Conservation (phyloP, 2,113 vertebrate genomes). For the Atlantisia rogersi region DNA sequence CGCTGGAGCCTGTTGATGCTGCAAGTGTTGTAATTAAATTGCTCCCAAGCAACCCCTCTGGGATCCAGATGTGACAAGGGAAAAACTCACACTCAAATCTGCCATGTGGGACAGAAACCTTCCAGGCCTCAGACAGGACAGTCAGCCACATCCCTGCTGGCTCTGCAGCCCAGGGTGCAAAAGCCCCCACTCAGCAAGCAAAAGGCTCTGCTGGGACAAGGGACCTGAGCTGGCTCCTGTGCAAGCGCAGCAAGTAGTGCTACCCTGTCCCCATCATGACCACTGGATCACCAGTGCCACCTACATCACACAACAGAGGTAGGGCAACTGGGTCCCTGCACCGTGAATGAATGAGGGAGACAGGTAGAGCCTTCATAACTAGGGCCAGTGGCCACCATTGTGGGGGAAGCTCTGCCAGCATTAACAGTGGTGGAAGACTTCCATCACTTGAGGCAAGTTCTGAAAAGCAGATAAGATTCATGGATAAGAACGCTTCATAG, state of each 20-base stretch:
- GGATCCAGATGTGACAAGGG: not conserved
- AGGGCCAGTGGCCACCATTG: fast-evolving
- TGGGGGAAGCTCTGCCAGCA: not conserved
- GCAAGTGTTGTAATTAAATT: not conserved
- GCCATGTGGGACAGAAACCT: not conserved
- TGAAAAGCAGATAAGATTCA: not conserved
- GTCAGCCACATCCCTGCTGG: not conserved
- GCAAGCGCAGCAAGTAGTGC: not conserved
- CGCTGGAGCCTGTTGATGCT: not conserved
- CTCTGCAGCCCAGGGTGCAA: not conserved
- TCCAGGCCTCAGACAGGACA: not conserved
- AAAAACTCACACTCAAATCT: not conserved
- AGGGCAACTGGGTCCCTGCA: not conserved
- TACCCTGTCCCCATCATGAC: not conserved
- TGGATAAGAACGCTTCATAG: not conserved
- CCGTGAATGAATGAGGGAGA: not conserved
- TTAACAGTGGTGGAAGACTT: not conserved
- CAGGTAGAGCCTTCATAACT: not conserved
- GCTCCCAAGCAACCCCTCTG: not conserved
- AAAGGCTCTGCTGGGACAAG: fast-evolving
- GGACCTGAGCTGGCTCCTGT: not conserved
- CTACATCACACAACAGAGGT: not conserved
- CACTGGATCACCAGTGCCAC: not conserved
- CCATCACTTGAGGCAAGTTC: not conserved
- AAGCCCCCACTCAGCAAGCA: not conserved